A percentile compares a stretch with the other conserved stretches of the same genome.
phyloP scores from a whole-genome alignment of 1,140 invertebrate species.

The Drosophila leontia region DNA sequence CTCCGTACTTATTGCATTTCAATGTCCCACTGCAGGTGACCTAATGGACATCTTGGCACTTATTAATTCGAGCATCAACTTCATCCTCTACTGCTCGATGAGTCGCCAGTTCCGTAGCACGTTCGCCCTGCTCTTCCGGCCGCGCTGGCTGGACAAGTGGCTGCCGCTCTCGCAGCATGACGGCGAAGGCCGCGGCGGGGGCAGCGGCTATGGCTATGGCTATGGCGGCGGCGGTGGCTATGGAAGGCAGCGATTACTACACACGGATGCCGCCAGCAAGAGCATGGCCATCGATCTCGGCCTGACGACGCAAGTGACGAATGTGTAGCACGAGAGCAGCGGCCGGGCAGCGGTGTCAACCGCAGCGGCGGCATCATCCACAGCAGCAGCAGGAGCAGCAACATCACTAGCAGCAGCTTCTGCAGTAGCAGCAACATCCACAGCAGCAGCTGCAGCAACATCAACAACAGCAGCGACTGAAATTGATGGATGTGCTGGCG shows the following conservation, averaged over 20 bases:
- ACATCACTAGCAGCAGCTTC: constrained; percentile 21
- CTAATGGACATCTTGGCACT: constrained; percentile 98
- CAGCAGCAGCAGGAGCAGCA: constrained; percentile 32
- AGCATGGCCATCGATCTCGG: constrained; percentile 79
- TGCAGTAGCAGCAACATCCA: constrained; percentile 12
- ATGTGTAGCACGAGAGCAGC: constrained; percentile 83
- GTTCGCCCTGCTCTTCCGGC: constrained; percentile 90
- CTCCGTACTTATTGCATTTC: constrained; percentile 32
- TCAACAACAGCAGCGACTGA: constrained; percentile 24
- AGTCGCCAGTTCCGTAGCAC: constrained; percentile 97
- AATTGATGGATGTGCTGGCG: constrained; percentile 68
- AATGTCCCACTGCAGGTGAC: constrained; percentile 87
- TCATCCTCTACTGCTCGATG: constrained; percentile 99
- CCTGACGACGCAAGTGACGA: constrained; percentile 83
- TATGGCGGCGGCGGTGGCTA: constrained; percentile 47
- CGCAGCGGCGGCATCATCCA: constrained; percentile 48
- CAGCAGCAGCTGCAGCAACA: constrained; percentile 19
- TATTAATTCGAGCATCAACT: constrained; percentile 98
- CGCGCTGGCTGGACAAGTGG: constrained; percentile 86
- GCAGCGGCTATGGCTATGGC: constrained; percentile 19
- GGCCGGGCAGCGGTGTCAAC: constrained; percentile 31
- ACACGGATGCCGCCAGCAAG: constrained; percentile 78
- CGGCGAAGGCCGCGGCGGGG: constrained; percentile 48
- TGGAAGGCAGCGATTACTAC: constrained; percentile 63
- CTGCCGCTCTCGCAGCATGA: constrained; percentile 86